phyloP scores from a whole-genome alignment of 2,113 vertebrate genomes.

The Symphodus melops region DNA sequence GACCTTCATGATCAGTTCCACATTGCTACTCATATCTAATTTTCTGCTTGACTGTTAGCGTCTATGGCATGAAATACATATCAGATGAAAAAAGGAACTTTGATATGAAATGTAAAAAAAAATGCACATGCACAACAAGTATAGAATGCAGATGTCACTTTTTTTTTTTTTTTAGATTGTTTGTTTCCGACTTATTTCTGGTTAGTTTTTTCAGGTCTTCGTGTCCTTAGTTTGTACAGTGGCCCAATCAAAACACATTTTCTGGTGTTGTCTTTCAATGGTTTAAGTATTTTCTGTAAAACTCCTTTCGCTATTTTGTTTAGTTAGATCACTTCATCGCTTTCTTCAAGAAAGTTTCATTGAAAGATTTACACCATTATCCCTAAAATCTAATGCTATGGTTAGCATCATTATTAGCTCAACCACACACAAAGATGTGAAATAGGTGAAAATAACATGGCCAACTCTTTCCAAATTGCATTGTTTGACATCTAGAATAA shows the following conservation, averaged over 20 bases:
- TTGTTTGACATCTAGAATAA: too few species aligned
- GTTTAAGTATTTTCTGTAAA: too few species aligned
- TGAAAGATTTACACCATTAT: too few species aligned
- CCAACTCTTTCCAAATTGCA: too few species aligned
- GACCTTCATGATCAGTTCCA: slow-evolving; percentile 27
- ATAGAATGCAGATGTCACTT: not conserved
- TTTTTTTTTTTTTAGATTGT: not conserved
- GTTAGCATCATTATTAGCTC: not conserved
- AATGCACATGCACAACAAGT: not conserved
- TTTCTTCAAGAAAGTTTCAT: too few species aligned
- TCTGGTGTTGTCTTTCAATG: too few species aligned
- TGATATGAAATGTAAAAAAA: not conserved
- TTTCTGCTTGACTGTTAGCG: slow-evolving; percentile 30
- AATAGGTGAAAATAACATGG: too few species aligned
- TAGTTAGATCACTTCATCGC: too few species aligned
- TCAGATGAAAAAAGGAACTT: slow-evolving; percentile 18
- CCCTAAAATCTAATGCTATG: too few species aligned
- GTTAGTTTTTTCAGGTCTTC: too few species aligned
- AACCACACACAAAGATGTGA: not conserved
- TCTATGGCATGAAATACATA: not conserved
- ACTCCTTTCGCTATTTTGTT: too few species aligned
- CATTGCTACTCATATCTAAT: slow-evolving; percentile 21
- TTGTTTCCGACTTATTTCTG: not conserved
- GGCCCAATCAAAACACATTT: too few species aligned
- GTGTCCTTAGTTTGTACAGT: not conserved